phyloP scores from a whole-genome alignment of 1,140 invertebrate genomes.

The Melanaphis sacchari region DNA sequence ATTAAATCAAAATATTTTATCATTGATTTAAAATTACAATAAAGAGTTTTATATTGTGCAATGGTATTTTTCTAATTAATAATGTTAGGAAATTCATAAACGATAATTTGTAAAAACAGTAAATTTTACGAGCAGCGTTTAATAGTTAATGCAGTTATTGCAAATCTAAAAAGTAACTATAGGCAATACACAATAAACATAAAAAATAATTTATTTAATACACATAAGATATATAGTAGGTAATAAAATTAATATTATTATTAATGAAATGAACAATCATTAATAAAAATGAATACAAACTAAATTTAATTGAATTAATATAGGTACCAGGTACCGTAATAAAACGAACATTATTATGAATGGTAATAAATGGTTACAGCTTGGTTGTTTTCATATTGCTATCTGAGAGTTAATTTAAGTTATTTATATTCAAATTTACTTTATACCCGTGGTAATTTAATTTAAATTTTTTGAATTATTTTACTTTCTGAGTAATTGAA shows the following conservation, averaged over 20 bases:
- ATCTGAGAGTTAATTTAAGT: not conserved
- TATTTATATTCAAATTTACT: not conserved
- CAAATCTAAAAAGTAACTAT: not conserved
- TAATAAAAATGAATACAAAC: not conserved
- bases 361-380: not conserved
- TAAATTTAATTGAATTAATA: not conserved
- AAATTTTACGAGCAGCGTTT: not conserved
- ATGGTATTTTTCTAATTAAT: not conserved
- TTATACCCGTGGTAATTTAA: not conserved
- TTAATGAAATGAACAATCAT: not conserved
- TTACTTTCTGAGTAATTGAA: no score
- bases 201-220: not conserved
- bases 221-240: not conserved
- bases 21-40: not conserved
- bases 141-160: not conserved
- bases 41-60: not conserved
- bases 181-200: not conserved
- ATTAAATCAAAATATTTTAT: not conserved
- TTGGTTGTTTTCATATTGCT: not conserved
- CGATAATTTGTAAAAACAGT: not conserved
- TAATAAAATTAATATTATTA: conserved; percentile 1
- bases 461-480: not conserved
- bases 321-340: not conserved
- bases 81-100: not conserved
- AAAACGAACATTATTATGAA: not conserved